Base-by-base conservation (phyloP, 2,797 vertebrate species). In the Leptodactylus fallax region DNA sequence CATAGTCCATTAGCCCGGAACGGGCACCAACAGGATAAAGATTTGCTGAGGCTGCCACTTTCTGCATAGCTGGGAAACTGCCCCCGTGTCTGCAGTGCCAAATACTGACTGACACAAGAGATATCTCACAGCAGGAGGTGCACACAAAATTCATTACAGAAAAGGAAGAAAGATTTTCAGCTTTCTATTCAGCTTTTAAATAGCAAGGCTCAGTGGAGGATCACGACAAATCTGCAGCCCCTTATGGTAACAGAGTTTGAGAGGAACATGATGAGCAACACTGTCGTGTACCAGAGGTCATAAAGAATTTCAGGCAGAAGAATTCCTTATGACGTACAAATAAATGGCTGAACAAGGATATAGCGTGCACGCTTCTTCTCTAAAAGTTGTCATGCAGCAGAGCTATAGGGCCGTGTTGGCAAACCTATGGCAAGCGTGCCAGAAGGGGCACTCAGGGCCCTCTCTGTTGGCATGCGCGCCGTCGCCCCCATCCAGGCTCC, bases 1-100 rank as follows among this genome's bases (percentile, higher is more conserved):
- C 81, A 87, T 60, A 83, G 87, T 84, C 87, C 87, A 88, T 88
- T 88, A 88, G 86, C 72, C 81, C 72, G 49, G 51, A 88, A 84
- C 63, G 81, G 87, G 74, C 74, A 88, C 87, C 81, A 69, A 77
- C 87, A 88, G 87, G 87, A 84, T 83, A 88, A 71, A 79, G 87
- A 88, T 84, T 88, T 88, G 87, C 87, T 84, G 87, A 88, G 81
- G 61, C 74, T 56, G 81, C 69, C 81, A 84, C 63, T 88, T 88
- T 88, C 53, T 79, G 74, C 81, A 84, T 79, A 78, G 81, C 76
- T 88, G 72, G 81, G 87, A 88, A 84, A 58, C 87, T 79, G 87
- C 87, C 81, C 87, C 87, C n/a, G 45, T 79, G 63, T 88, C 81
- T 84, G 74, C 63, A 9, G 81, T 79, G 81, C 87, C 87, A 88